Evolutionary conservation across 1,140 invertebrate genomes (phyloP).

Genomic region (Drosophila azteca): DNA sequence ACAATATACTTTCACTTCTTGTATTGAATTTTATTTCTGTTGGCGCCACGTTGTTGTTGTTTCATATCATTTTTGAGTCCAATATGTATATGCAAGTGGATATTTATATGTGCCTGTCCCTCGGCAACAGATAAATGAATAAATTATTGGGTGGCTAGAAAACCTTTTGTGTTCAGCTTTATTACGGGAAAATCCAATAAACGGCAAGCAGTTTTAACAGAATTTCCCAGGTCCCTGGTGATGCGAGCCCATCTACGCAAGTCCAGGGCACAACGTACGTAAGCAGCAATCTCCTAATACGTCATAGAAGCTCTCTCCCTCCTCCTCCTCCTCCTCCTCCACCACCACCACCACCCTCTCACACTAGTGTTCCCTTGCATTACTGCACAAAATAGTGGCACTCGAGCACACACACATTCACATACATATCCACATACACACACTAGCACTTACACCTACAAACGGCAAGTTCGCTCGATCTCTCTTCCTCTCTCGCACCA

Average conservation of each 20-base stretch:
- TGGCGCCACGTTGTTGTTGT: constrained; percentile 57
- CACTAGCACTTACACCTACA: constrained; percentile 7
- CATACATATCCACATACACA: neutral
- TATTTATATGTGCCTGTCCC: constrained; percentile 19
- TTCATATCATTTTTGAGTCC: constrained; percentile 57
- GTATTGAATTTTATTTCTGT: constrained; percentile 74
- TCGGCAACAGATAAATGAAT: constrained; percentile 48
- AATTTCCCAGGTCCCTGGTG: neutral
- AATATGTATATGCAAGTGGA: constrained; percentile 57
- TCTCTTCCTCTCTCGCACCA: constrained; percentile 5
- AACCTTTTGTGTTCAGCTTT: too few relatives aligned
- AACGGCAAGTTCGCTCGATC: too few relatives aligned
- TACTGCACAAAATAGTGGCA: constrained; percentile 39
- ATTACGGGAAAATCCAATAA: neutral
- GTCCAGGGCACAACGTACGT: constrained; percentile 15
- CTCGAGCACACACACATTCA: constrained; percentile 7
- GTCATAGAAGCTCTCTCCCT: constrained; percentile 19
- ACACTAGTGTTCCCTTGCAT: constrained; percentile 9
- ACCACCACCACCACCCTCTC: too few relatives aligned
- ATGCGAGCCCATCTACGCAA: constrained; percentile 27
- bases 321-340: neutral
- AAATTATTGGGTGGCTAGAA: too few relatives aligned
- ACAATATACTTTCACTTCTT: constrained; percentile 82
- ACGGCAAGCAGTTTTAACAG: constrained; percentile 2
- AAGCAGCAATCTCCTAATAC: constrained; percentile 27